Base-by-base conservation (phyloP, 2,797 vertebrate genomes). In the Arremon aurantiirostris region DNA sequence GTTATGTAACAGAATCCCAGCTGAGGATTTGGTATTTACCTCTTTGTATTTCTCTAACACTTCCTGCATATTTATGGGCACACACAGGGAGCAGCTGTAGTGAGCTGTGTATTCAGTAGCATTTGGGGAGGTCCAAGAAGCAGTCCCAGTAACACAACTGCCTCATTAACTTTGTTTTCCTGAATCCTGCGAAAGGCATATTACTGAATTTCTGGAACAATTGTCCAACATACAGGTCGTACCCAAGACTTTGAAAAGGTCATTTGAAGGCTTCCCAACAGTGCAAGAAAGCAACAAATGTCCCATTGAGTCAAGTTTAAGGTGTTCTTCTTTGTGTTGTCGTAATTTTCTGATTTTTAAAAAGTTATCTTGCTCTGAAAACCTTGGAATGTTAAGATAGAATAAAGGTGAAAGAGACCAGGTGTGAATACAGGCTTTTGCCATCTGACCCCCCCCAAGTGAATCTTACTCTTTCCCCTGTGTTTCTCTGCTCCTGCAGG, bases 371-470 rank as follows among this genome's bases (percentile, higher is more conserved):
- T 61, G 18, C 35, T 78, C 39, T 81, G 44, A 52, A 27, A 83
- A 28, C 12, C 26, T 71, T 89, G 34, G 13, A 57, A 35, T n/a
- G 12, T 37, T 42, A 72, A 55, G 21, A 12, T 39, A 41, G 21
- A 72, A 70, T 27, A 83, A 52, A 46, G n/a, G 18, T 23, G 32
- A 81, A 63, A 35, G 7, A 55, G 80, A 14, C 2, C 18, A 63
- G 79, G 9, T 2, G 7, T 32, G 19, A 69, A 42, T 53, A 37
- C 15, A 19, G 7, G 11, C 34, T 71, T 89, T 44, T 52, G 4
- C 28, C 6, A 8, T 61, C 23, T 64, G 47, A 35, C 24, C 39
- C 9, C 7, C 4, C 0, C 9, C 0, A 2, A 14, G 22, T 59
- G 27, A 22, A 10, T 60, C 23, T 27, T n/a, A 26, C 4, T 61